These are phyloP conservation scores for Enteromius paludinosus DNA, from an alignment of 2,797 vertebrate species.

Conservation along the genomic window DNA sequence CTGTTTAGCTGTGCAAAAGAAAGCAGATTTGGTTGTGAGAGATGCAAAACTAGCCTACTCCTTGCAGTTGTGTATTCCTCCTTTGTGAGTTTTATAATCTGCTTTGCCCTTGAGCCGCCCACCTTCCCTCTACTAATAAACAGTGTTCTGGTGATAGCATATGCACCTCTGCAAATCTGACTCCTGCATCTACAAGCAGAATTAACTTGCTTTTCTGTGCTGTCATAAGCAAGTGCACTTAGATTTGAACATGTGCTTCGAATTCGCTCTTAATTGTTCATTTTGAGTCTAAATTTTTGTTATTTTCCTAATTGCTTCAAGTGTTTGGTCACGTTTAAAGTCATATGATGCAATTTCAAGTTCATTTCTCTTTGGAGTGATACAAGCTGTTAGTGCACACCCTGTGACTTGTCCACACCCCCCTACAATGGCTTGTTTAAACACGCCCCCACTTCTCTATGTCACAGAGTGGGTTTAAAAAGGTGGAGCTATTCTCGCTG, in stretches of 20 bases:
- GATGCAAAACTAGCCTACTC: neutral
- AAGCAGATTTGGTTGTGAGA: constrained; percentile 1
- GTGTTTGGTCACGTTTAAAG: neutral
- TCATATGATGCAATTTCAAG: no score
- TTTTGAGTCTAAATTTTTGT: neutral
- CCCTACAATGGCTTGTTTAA: no score
- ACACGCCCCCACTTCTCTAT: no score
- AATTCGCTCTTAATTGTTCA: neutral
- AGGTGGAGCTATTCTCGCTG: no score
- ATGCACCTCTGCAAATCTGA: constrained; percentile 37
- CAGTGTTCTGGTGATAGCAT: constrained; percentile 37
- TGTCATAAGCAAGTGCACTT: neutral
- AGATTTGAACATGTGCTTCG: neutral
- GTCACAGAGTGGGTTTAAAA: no score
- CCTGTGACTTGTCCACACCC: no score
- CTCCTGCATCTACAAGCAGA: neutral
- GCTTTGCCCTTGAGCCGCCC: constrained; percentile 47
- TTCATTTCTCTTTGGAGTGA: no score
- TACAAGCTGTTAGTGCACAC: no score
- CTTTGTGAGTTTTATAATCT: constrained; percentile 39
- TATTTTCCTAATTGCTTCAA: neutral
- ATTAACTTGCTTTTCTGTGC: constrained; percentile 1
- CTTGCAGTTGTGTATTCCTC: constrained; percentile 5
- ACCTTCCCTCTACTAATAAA: constrained; percentile 50
- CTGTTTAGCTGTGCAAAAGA: constrained; percentile 1